phyloP scores from a whole-genome alignment of 2,888 invertebrate species.

The Dicycla oo region DNA sequence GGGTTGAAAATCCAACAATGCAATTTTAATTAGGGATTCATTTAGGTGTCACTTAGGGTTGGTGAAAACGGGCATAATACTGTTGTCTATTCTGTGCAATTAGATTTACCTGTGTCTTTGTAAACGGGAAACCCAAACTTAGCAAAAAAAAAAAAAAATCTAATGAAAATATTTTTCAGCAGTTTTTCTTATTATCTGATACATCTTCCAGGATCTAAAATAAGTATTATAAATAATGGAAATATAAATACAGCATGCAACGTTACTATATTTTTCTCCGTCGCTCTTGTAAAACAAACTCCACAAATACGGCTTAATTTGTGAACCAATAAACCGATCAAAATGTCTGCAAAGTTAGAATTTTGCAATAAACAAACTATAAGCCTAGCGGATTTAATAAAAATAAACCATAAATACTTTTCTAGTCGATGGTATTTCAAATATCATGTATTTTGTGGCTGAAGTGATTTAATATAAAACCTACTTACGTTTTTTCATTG shows the following conservation, averaged over 20 bases:
- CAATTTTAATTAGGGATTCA: no score
- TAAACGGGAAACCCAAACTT: not conserved
- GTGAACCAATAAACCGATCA: constrained; percentile 46
- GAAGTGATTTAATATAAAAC: constrained; percentile 39
- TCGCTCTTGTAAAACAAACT: constrained; percentile 39
- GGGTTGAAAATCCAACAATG: no score
- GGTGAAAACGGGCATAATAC: no score
- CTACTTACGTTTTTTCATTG: constrained; percentile 28
- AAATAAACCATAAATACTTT: constrained; percentile 53
- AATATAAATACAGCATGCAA: constrained; percentile 33
- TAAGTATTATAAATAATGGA: constrained; percentile 32
- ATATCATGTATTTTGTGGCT: constrained; percentile 38
- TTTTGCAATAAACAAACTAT: constrained; percentile 41
- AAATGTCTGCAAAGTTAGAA: constrained; percentile 26
- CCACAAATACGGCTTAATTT: constrained; percentile 31
- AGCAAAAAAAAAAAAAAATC: not conserved
- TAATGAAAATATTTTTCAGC: not conserved
- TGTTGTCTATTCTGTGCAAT: not conserved
- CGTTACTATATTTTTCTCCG: constrained; percentile 39
- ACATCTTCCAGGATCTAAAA: constrained; percentile 29
- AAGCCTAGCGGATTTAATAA: constrained; percentile 50
- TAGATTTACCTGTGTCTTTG: not conserved
- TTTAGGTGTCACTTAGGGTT: no score
- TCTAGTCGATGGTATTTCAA: constrained; percentile 44
- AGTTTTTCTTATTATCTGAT: constrained; percentile 1